Base-by-base conservation (phyloP, 2,113 vertebrate genomes). In the Excalfactoria chinensis region DNA sequence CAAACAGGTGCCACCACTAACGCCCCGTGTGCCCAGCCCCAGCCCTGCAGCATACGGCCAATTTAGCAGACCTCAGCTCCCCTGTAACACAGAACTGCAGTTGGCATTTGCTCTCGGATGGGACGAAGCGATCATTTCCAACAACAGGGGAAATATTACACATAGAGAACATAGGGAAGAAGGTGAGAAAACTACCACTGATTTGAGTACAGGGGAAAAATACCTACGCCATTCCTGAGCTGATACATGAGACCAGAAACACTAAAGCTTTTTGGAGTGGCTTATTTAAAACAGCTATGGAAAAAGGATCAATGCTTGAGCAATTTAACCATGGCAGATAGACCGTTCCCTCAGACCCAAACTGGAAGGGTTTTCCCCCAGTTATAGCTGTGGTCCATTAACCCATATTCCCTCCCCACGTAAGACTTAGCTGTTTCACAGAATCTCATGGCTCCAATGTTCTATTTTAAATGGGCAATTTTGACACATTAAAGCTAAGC, bases 401-500 rank as follows among this genome's bases (percentile, higher is more conserved):
- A n/a, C 56, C 82, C 87, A 30, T 60, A 60, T 43, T 64, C 58
- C 82, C 40, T 72, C 25, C 35, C 56, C 14, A 32, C 49, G 7
- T 41, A 92, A 84, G 69, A 26, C 56, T 49, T 41, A 32, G 30
- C 88, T 86, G 70, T n/a, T 60, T 88, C 77, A 79, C 13, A 49
- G 76, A 90, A 51, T 35, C 66, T 83, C 72, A 1, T 60, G 48
- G 74, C 80, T 43, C 69, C 73, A 49, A 15, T 15, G 37, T 5
- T 62, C 35, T 59, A 74, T 41, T 49, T 59, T 7, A 74, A 94
- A 86, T 77, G 80, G 89, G 51, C 76, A 53, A 73, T 70, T 67
- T 40, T 70, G 86, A 76, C 84, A 90, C 46, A 63, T 34, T 55
- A 67, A 84, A 86, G 90, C 60, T 13, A 76, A 83, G 90, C 68